Base-by-base conservation (phyloP, 2,797 vertebrate genomes). In the Chlorospingus semifuscus region DNA sequence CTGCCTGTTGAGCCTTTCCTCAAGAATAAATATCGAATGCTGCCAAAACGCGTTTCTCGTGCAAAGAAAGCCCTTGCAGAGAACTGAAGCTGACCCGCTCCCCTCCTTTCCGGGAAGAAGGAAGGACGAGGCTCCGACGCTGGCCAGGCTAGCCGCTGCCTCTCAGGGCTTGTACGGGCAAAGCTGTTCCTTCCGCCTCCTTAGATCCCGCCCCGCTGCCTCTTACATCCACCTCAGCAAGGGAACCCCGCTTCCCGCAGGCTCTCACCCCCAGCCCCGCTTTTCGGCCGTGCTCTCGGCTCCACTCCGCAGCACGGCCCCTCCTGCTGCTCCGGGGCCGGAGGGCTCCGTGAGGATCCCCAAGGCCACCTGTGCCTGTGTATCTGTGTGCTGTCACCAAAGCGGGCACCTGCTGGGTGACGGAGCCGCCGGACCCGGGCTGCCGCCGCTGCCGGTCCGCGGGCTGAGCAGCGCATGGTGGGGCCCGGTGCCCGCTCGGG, bases 341-440 rank as follows among this genome's bases (percentile, higher is more conserved):
- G 13, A 50, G 47, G 4, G 11, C 30, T 29, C 36, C 18, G 0
- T 12, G 37, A 3, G n/a, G 8, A 23, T 36, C 30, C 72, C 1
- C 57, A 27, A 1, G 71, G 72, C 50, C 72, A 30, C 53, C 46
- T 37, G 41, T 13, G 22, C 14, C 39, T 5, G 20, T 19, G 19
- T 2, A 11, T 11, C 21, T 30, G 3, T 1, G 1, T 4, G 18
- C 4, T 59, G 46, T 10, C 32, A 30, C 37, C 27, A 12, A 47
- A 24, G 27, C 8, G 11, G n/a, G 41, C 75, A 79, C 91, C 71
- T 66, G 61, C 69, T 18, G 30, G 19, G 8, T 53, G 74, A 4
- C 23, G 39, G 18, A 24, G 27, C 15, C 19, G 30, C 37, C 7
- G 6, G 17, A 13, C 6, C 8, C 59, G 5, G 27, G 32, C 29